Base-by-base conservation (phyloP, 2,113 vertebrate genomes). In the Sylvia atricapilla region DNA sequence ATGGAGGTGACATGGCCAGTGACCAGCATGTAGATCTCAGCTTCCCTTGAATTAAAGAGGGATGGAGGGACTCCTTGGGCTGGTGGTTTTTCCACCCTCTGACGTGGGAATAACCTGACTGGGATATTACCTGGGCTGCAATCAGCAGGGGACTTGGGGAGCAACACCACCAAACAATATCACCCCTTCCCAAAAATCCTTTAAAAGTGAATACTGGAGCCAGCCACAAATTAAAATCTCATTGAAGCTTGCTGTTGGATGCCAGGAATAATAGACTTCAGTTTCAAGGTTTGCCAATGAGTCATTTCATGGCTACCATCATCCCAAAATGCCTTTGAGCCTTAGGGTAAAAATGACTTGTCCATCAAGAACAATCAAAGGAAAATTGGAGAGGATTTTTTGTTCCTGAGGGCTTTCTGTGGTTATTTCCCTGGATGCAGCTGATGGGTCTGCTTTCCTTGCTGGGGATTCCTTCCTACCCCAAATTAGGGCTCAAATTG, bases 201-300 rank as follows among this genome's bases (percentile, higher is more conserved):
- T 79, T 49, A n/a, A 50, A 79, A 73, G 66, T 46, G 9, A 79
- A 69, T 55, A 13, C n/a, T 74, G 46, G 68, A 92, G 63, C 14
- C 67, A 63, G 85, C 39, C 22, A 28, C 21, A 58, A 37, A 74
- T 92, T 86, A 39, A 93, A 90, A 66, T 69, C 13, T 0, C 33
- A 20, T 50, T 59, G 67, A 90, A 50, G 37, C 20, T 88, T 88
- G 58, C 22, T 92, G 58, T 31, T 82, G 44, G 53, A 30, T 80
- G 59, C 62, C 74, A 91, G 52, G 39, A 89, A 72, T 60, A 85
- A 79, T 6, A 82, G 50, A 43, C 23, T 88, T 27, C 2, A 1
- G 28, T 79, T 94, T 88, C 89, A 80, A 92, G 78, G 75, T 50
- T 63, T 85, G 44, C 18, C 43, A 76, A 4, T n/a, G 55, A 91